phyloP scores from a whole-genome alignment of 2,797 vertebrate genomes.

The Ciconia nigra region DNA sequence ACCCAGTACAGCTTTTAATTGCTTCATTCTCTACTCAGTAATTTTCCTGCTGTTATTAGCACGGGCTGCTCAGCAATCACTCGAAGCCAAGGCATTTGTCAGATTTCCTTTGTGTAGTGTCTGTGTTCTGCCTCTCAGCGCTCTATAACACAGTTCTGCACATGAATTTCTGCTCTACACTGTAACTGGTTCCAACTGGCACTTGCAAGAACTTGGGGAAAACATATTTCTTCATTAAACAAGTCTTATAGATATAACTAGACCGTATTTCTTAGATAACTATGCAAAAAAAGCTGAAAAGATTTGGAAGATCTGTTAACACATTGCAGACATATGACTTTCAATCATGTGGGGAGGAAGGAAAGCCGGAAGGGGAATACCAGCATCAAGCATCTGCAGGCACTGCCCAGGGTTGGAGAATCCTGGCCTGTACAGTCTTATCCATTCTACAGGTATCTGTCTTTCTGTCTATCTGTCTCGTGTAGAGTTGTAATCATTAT shows the following conservation, averaged over 20 bases:
- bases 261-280: not conserved
- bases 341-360: not conserved
- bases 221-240: not conserved
- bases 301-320: not conserved
- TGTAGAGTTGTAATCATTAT: not conserved
- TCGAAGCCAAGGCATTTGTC: conserved; percentile 1
- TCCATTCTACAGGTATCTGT: not conserved
- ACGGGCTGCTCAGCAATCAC: conserved; percentile 19
- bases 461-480: not conserved
- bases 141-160: not conserved
- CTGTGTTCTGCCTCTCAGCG: not conserved
- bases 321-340: not conserved
- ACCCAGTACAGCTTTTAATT: conserved; percentile 50
- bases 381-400: not conserved
- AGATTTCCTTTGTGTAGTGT: conserved; percentile 19
- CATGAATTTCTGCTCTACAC: not conserved
- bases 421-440: not conserved
- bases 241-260: not conserved
- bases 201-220: not conserved
- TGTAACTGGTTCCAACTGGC: not conserved
- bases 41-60: conserved; percentile 40
- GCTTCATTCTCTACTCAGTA: conserved; percentile 41
- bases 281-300: not conserved
- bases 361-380: not conserved
- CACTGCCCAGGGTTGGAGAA: not conserved